phyloP scores from a whole-genome alignment of 2,113 vertebrate species.

The Pontoporia blainvillei region DNA sequence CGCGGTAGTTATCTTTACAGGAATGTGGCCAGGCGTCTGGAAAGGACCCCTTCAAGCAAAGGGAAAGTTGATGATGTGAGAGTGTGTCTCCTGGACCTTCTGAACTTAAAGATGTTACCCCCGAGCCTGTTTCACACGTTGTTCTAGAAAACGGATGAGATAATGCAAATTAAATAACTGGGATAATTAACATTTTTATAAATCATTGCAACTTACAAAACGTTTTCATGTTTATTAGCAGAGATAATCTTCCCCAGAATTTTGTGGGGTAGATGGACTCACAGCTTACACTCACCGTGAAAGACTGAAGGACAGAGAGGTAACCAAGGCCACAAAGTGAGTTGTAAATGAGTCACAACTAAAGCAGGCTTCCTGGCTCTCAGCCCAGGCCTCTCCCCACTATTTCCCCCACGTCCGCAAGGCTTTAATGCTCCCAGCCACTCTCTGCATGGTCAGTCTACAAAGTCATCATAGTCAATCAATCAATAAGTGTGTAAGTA shows the following conservation, averaged over 20 bases:
- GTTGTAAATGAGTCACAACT: background rate
- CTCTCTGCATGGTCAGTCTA: background rate
- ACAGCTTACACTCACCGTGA: accelerated
- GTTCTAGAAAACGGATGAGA: background rate
- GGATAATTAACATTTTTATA: background rate
- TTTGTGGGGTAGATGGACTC: background rate
- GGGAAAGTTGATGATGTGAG: accelerated
- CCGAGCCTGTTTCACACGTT: too few relatives aligned
- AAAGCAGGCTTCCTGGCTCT: background rate
- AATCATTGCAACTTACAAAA: background rate
- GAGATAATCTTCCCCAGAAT: background rate
- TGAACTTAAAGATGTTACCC: background rate
- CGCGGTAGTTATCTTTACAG: background rate
- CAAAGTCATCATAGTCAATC: background rate
- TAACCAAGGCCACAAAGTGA: background rate
- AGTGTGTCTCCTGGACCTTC: background rate
- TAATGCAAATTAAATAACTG: background rate
- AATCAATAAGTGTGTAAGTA: background rate
- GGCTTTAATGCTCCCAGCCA: background rate
- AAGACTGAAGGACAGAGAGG: background rate
- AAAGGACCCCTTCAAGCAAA: background rate
- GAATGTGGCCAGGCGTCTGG: too few relatives aligned
- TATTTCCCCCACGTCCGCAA: background rate
- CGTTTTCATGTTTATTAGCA: background rate
- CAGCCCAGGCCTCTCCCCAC: background rate